These are phyloP conservation scores for Menidia beryllina DNA, from an alignment of 2,113 vertebrate genomes.

Conservation along the genomic window DNA sequence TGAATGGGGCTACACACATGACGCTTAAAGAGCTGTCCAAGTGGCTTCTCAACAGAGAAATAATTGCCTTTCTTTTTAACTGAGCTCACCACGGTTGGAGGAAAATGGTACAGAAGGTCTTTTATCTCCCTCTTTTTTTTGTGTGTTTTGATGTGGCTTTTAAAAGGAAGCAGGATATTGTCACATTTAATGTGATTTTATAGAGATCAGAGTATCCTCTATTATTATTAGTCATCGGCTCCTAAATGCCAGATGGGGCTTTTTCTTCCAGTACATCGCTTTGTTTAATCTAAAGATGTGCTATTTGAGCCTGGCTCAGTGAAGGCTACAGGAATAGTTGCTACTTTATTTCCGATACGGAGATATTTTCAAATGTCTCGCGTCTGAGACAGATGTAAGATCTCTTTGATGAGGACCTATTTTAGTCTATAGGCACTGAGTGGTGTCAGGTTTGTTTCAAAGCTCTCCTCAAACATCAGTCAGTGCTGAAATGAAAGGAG, in stretches of 20 bases:
- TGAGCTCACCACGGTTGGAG: constrained; percentile 33
- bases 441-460: constrained; percentile 8
- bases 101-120: constrained; percentile 44
- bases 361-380: constrained; percentile 2
- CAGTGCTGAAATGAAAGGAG: constrained; percentile 14
- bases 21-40: constrained; percentile 62
- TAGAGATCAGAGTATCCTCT: constrained; percentile 35
- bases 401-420: constrained; percentile 14
- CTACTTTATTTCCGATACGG: constrained; percentile 12
- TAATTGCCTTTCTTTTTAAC: constrained; percentile 68
- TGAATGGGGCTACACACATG: constrained; percentile 64
- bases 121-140: constrained; percentile 10
- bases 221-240: constrained; percentile 25
- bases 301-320: neutral
- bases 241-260: constrained; percentile 16
- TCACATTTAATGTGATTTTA: constrained; percentile 32
- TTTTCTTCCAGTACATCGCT: constrained; percentile 17
- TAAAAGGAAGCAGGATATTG: constrained; percentile 29
- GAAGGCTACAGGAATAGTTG: constrained; percentile 23
- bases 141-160: constrained; percentile 27
- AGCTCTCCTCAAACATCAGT: constrained; percentile 7
- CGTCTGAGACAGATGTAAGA: neutral
- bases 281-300: constrained; percentile 5
- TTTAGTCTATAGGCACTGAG: constrained; percentile 22
- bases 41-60: constrained; percentile 69